These are phyloP conservation scores for Catostylus mosaicus DNA, from an alignment of 30 jellyfish, hydroid and myxozoan genomes.

Conservation along the genomic window DNA sequence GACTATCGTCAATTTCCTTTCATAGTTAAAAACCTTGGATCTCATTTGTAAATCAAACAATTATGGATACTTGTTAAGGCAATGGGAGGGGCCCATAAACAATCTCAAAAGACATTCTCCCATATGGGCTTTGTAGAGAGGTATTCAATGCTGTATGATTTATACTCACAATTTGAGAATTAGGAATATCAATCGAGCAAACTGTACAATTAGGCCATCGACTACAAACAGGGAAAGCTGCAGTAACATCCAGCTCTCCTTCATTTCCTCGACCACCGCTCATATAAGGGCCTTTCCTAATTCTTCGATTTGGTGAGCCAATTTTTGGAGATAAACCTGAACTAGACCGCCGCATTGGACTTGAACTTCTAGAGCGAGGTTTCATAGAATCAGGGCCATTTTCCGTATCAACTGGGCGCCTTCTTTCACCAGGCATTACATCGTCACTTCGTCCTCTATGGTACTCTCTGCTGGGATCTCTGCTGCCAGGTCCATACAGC, in stretches of 20 bases:
- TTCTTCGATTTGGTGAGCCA: slow-evolving; percentile 52
- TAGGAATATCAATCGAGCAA: slow-evolving; percentile 91
- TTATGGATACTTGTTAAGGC: too few species aligned
- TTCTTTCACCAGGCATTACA: slow-evolving; percentile 11
- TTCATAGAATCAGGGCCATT: slow-evolving; percentile 20
- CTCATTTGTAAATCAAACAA: too few species aligned
- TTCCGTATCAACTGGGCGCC: slow-evolving; percentile 11
- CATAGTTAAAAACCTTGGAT: too few species aligned
- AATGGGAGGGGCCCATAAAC: too few species aligned
- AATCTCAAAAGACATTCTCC: too few species aligned
- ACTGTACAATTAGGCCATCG: slow-evolving; percentile 98
- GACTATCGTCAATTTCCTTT: too few species aligned
- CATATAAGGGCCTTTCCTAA: slow-evolving; percentile 29
- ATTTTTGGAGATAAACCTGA: slow-evolving; percentile 11
- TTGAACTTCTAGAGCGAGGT: slow-evolving; percentile 68
- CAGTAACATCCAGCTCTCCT: slow-evolving; percentile 29
- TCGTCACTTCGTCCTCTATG: slow-evolving; percentile 20
- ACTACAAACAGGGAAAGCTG: slow-evolving; percentile 91
- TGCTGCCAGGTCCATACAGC: background rate
- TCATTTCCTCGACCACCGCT: slow-evolving; percentile 9
- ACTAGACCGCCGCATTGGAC: slow-evolving; percentile 46
- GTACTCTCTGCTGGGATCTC: background rate
- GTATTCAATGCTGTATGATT: too few species aligned
- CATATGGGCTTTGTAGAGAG: too few species aligned
- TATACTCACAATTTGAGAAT: slow-evolving; percentile 70